Evolutionary conservation across 2,113 vertebrate species (phyloP).

Genomic region (Macheiramphus alcinus): DNA sequence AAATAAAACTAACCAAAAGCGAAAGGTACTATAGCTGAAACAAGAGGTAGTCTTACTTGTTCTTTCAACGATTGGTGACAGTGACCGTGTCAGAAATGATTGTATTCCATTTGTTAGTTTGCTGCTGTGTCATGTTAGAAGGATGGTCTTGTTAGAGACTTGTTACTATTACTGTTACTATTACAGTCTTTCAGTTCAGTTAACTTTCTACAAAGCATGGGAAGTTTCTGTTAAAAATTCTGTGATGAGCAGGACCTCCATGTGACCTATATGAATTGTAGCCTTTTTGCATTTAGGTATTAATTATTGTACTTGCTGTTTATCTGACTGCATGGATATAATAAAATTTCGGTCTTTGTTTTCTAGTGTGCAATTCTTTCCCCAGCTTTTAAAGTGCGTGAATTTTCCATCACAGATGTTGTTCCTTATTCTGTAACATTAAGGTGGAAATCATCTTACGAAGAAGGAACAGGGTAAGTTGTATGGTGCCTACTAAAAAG

Average conservation of each 20-base stretch:
- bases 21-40: not conserved
- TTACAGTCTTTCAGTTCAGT: not conserved
- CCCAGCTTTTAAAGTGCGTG: conserved; percentile 94
- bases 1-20: not conserved
- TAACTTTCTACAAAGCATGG: not conserved
- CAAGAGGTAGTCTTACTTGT: not conserved
- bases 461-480: conserved; percentile 88
- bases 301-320: not conserved
- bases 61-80: not conserved
- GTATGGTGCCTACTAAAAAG: not conserved
- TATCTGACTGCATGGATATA: not conserved
- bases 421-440: conserved; percentile 93
- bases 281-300: not conserved
- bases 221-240: not conserved
- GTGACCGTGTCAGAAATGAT: not conserved
- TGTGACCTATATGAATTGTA: not conserved
- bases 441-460: conserved; percentile 89
- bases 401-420: conserved; percentile 94
- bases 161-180: no score
- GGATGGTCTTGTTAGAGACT: not conserved
- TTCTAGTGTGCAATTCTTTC: conserved; percentile 94
- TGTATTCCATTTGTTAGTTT: not conserved
- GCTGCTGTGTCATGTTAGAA: not conserved
- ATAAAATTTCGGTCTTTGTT: not conserved
- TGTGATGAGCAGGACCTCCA: not conserved